These are phyloP conservation scores for Lagorchestes hirsutus DNA, from an alignment of 2,797 vertebrate species.

Conservation along the genomic window DNA sequence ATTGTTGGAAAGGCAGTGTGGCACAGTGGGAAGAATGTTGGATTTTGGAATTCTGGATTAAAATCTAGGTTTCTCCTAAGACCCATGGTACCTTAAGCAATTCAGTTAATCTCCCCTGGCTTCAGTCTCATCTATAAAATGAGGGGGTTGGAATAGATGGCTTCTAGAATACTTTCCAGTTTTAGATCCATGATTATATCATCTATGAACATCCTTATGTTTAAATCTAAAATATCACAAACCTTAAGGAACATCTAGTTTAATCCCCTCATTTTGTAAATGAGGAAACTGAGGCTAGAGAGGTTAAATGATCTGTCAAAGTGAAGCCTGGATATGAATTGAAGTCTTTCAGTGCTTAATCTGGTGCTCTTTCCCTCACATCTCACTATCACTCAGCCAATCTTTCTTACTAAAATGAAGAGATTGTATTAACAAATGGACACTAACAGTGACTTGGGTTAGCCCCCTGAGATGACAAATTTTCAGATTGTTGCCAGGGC, in stretches of 20 bases:
- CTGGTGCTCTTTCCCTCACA: background rate
- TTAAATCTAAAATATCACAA: background rate
- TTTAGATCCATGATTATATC: slow-evolving; percentile 31
- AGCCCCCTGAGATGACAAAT: background rate
- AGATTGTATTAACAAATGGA: background rate
- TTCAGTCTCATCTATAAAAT: background rate
- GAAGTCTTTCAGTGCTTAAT: background rate
- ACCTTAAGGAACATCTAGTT: background rate
- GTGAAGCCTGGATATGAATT: background rate
- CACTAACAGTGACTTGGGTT: background rate
- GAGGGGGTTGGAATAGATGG: background rate
- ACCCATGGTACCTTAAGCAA: background rate
- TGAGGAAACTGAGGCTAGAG: background rate
- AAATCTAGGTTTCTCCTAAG: background rate
- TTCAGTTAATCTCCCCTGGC: background rate
- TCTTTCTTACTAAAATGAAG: background rate
- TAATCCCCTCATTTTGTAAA: background rate
- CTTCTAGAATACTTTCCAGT: background rate
- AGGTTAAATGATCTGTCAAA: background rate
- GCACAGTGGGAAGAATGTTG: background rate
- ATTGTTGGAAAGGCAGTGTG: background rate
- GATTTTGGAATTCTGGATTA: background rate
- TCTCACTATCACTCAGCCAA: background rate
- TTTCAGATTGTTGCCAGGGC: background rate
- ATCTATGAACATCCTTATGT: background rate